Evolutionary conservation across 2,888 invertebrate species (phyloP).

Genomic region (Marronus borbonicus): DNA sequence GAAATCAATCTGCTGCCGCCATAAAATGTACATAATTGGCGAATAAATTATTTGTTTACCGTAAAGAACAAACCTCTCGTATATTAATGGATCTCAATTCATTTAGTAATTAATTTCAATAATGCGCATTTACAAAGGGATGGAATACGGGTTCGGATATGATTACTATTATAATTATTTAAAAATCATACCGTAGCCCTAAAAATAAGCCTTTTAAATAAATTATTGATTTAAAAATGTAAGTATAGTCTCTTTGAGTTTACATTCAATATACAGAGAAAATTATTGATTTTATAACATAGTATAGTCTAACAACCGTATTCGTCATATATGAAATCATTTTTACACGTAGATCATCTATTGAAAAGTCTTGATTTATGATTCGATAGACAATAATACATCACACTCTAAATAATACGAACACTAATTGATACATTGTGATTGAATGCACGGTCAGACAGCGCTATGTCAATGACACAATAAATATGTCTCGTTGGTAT

Average conservation of each 20-base stretch:
- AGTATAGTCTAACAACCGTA: background rate
- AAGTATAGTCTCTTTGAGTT: no score
- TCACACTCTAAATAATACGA: constrained; percentile 26
- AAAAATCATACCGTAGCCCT: background rate
- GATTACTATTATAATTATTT: background rate
- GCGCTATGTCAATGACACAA: constrained; percentile 43
- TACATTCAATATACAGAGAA: no score
- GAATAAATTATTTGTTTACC: constrained; percentile 26
- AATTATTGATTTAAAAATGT: no score
- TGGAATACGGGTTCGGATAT: background rate
- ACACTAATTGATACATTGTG: constrained; percentile 43
- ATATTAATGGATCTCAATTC: background rate
- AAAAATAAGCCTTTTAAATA: no score
- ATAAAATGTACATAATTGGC: constrained; percentile 52
- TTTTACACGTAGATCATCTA: background rate
- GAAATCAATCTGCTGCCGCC: constrained; percentile 51
- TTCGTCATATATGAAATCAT: background rate
- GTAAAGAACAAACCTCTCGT: background rate
- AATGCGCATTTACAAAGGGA: constrained; percentile 2
- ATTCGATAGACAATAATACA: constrained; percentile 35
- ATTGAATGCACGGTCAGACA: constrained; percentile 37
- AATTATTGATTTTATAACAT: background rate
- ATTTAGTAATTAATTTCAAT: constrained; percentile 1
- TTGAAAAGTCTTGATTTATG: constrained; percentile 29
- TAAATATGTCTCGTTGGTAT: constrained; percentile 46